Conservation (phyloP, 2,797 vertebrate species). For the Ateles fusciceps region DNA sequence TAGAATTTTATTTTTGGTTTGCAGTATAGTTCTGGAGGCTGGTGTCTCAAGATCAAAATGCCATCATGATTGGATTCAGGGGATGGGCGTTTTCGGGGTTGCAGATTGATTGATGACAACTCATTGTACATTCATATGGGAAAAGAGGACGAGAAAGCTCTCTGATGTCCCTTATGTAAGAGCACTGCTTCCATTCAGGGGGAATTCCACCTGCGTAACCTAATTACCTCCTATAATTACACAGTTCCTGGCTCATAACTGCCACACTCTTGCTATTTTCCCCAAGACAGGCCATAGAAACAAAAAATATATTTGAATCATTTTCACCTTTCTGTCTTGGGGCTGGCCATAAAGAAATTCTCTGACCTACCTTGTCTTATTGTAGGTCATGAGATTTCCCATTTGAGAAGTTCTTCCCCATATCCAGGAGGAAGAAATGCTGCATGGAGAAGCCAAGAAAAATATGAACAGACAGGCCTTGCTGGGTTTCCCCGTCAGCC, state of each 20-base stretch:
- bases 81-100: not conserved
- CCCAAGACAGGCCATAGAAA: not conserved
- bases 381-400: not conserved
- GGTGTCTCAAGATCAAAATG: not conserved
- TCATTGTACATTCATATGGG: not conserved
- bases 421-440: not conserved
- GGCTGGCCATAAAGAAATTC: not conserved
- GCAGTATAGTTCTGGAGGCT: not conserved
- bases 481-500: not conserved
- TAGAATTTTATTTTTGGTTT: no score
- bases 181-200: not conserved
- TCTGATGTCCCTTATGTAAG: not conserved
- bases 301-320: not conserved
- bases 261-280: not conserved
- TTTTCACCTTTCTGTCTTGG: not conserved
- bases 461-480: not conserved
- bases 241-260: not conserved
- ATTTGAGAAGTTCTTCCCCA: not conserved
- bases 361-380: not conserved
- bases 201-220: not conserved
- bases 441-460: not conserved
- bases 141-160: not conserved
- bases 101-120: not conserved
- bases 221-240: not conserved
- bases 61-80: not conserved